Conservation (phyloP, 2,797 vertebrate species). For the Tragopan temminckii region DNA sequence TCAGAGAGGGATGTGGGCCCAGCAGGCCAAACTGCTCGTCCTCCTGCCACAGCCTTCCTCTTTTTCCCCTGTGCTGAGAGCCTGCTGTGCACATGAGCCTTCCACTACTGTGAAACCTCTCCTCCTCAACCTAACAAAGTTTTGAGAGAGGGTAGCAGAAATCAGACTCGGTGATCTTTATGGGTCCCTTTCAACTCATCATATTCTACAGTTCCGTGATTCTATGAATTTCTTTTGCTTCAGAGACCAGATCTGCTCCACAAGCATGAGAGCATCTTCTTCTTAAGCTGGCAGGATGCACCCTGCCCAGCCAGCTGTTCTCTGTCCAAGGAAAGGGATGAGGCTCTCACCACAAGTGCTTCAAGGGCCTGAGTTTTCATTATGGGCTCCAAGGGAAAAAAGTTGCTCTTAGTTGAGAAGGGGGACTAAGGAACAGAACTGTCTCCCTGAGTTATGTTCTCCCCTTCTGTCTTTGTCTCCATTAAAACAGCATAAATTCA, state of each 20-base stretch:
- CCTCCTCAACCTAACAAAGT: not conserved
- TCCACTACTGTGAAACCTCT: accelerated
- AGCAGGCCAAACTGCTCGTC: accelerated
- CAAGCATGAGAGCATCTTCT: not conserved
- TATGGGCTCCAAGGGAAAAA: not conserved
- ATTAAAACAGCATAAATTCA: conserved; percentile 60
- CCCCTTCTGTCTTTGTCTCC: conserved; percentile 39
- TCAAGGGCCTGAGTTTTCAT: conserved; percentile 38
- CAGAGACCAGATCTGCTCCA: accelerated
- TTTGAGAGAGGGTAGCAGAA: accelerated
- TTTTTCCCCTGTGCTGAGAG: accelerated
- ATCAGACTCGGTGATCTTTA: too few relatives aligned
- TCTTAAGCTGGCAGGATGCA: not conserved
- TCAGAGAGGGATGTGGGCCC: not conserved
- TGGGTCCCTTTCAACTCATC: too few relatives aligned
- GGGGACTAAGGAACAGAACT: not conserved
- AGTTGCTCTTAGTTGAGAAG: not conserved
- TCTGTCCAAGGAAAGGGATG: conserved; percentile 40
- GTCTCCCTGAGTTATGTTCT: conserved; percentile 63
- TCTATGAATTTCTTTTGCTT: not conserved
- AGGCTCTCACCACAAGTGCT: conserved; percentile 34
- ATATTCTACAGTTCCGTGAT: too few relatives aligned
- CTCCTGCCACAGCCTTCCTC: accelerated
- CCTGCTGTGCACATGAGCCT: accelerated
- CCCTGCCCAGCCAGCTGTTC: conserved; percentile 5